phyloP scores from a whole-genome alignment of 1,140 invertebrate genomes.

The Acyrthosiphon pisum region DNA sequence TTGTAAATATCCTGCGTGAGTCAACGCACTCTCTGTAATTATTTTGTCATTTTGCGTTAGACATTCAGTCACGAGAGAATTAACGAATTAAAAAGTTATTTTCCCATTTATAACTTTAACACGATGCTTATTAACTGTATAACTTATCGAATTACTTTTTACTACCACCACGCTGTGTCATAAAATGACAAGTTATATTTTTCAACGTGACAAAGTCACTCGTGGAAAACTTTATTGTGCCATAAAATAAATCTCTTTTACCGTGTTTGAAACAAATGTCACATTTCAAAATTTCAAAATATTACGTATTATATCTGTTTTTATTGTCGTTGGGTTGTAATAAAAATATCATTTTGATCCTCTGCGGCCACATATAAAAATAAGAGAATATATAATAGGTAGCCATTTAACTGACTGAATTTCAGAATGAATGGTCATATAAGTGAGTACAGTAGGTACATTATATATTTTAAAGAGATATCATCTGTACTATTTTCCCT shows the following conservation, averaged over 20 bases:
- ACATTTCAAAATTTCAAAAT: neutral
- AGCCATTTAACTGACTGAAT: too few species aligned
- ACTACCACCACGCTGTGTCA: neutral
- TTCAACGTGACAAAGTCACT: conserved; percentile 1
- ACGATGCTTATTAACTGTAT: neutral
- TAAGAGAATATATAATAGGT: neutral
- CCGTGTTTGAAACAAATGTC: neutral
- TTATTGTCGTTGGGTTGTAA: neutral
- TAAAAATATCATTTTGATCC: neutral
- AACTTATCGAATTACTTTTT: conserved; percentile 9
- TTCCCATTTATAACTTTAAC: conserved; percentile 10
- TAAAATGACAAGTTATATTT: neutral
- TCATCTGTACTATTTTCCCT: too few species aligned
- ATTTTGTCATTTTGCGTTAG: neutral
- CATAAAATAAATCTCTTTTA: neutral
- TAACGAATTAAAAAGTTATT: conserved; percentile 6
- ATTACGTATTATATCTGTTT: neutral
- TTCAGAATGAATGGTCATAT: too few species aligned
- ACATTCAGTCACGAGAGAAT: neutral
- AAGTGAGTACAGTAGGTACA: too few species aligned
- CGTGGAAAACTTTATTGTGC: neutral
- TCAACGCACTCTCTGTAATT: neutral
- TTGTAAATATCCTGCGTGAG: neutral
- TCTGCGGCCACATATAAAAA: neutral
- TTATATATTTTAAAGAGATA: too few species aligned